Evolutionary conservation across 2,113 vertebrate genomes (phyloP).

Genomic region (Hippocampus zosterae): DNA sequence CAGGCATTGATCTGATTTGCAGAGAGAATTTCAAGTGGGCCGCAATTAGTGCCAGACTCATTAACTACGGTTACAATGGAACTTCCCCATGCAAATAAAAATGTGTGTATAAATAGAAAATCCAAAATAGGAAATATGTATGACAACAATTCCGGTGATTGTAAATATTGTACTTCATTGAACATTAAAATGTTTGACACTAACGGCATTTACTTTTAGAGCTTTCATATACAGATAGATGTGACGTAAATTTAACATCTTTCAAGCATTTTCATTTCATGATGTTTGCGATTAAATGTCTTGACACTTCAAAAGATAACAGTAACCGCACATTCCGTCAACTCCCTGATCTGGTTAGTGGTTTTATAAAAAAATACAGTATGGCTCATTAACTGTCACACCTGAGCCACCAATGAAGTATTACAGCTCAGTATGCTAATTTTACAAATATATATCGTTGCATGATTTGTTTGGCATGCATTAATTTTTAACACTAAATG

Average conservation of each 20-base stretch:
- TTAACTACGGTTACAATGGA: neutral
- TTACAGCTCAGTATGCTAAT: neutral
- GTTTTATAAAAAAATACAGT: conserved; percentile 18
- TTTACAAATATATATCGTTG: conserved; percentile 11
- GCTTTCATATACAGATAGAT: neutral
- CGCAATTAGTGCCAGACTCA: neutral
- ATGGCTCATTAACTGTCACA: neutral
- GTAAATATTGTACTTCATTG: conserved; percentile 56
- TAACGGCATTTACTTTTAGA: conserved; percentile 41
- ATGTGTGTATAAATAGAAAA: conserved; percentile 18
- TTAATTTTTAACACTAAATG: conserved; percentile 1
- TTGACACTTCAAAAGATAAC: conserved; percentile 9
- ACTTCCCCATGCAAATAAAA: conserved; percentile 9
- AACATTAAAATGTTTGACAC: conserved; percentile 54
- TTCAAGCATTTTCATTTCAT: conserved; percentile 39
- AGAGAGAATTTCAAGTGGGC: neutral
- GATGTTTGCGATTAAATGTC: conserved; percentile 16
- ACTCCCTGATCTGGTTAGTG: neutral
- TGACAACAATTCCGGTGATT: conserved; percentile 32
- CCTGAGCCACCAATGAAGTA: neutral
- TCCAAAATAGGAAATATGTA: conserved; percentile 24
- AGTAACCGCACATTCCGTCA: conserved; percentile 4
- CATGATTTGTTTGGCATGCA: neutral
- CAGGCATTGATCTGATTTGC: neutral
- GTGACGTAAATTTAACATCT: conserved; percentile 21